Conservation (phyloP, 2,888 invertebrate genomes). For the Dasysyrphus albostriatus region DNA sequence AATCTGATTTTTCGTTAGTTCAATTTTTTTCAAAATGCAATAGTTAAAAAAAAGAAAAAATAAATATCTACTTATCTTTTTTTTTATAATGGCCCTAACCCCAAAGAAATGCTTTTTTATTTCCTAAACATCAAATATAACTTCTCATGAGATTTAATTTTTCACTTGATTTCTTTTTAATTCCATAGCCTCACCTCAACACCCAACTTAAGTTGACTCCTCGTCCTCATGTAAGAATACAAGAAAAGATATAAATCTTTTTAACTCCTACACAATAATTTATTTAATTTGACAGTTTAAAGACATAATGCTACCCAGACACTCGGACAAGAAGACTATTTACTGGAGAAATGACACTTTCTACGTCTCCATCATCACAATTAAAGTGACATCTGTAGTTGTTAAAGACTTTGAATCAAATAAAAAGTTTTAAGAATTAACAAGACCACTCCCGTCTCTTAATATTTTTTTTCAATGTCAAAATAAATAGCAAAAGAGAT, state of each 20-base stretch:
- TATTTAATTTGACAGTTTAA: constrained; percentile 29
- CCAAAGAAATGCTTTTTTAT: too few species aligned
- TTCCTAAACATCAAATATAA: too few species aligned
- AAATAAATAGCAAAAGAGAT: constrained; percentile 7
- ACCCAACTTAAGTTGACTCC: background rate
- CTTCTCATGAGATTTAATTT: too few species aligned
- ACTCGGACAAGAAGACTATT: background rate
- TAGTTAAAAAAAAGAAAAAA: too few species aligned
- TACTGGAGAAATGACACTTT: constrained; percentile 48
- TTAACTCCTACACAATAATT: constrained; percentile 31
- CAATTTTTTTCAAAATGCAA: too few species aligned
- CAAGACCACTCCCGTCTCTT: constrained; percentile 5
- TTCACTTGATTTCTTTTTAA: too few species aligned
- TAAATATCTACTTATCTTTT: too few species aligned
- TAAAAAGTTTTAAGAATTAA: background rate
- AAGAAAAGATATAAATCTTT: background rate
- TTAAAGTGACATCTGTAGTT: background rate
- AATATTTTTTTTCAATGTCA: too few species aligned
- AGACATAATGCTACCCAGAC: background rate
- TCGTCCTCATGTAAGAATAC: background rate
- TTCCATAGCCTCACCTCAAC: too few species aligned
- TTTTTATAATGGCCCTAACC: too few species aligned
- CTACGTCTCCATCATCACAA: constrained; percentile 23
- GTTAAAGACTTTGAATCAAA: background rate
- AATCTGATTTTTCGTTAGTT: too few species aligned